Evolutionary conservation across 2,113 vertebrate species (phyloP).

Genomic region (Neofelis nebulosa): DNA sequence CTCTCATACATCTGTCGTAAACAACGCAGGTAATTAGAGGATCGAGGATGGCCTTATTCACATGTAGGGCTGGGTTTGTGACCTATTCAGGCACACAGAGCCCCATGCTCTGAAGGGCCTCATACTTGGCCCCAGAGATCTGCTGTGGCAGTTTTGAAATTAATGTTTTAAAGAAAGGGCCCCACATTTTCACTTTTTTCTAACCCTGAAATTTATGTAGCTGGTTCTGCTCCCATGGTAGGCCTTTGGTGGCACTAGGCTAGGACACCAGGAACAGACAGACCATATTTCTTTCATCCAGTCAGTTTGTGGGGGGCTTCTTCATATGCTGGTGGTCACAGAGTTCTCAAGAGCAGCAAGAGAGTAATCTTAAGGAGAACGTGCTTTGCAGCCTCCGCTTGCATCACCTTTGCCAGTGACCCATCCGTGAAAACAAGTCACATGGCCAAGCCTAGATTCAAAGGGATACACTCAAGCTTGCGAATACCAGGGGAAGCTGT

Average conservation of each 20-base stretch:
- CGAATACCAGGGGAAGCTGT: background rate
- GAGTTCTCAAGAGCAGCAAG: background rate
- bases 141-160: background rate
- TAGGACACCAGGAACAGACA: background rate
- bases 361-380: background rate
- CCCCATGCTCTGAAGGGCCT: background rate
- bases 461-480: background rate
- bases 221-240: background rate
- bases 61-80: too few species aligned
- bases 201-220: background rate
- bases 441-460: background rate
- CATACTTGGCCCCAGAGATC: background rate
- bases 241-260: background rate
- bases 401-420: background rate
- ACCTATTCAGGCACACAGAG: background rate
- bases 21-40: background rate
- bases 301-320: background rate
- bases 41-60: background rate
- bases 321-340: background rate
- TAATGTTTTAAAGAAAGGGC: background rate
- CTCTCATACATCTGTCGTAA: background rate
- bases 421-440: background rate
- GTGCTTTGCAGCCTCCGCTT: background rate
- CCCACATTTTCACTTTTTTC: background rate
- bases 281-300: background rate